These are phyloP conservation scores for Leptinotarsa lineolata DNA, from an alignment of 1,140 invertebrate genomes.

Conservation along the genomic window DNA sequence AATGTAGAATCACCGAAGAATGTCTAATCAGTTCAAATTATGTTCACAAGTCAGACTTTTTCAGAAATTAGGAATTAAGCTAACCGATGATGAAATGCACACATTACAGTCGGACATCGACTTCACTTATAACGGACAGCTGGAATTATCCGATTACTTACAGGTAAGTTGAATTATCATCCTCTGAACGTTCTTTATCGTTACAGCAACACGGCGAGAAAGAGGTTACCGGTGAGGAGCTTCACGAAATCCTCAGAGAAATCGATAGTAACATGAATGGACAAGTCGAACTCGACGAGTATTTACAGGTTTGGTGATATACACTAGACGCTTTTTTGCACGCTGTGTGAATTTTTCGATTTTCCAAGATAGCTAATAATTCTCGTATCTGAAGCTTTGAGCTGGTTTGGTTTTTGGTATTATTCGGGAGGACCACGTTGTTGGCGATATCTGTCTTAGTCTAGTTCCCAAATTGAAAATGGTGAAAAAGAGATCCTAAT, in stretches of 20 bases:
- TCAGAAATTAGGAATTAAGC: slow-evolving; percentile 63
- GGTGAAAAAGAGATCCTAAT: too few relatives aligned
- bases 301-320: slow-evolving; percentile 83
- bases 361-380: background rate
- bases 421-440: background rate
- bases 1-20: too few relatives aligned
- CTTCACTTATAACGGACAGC: slow-evolving; percentile 68
- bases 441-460: too few relatives aligned
- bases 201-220: slow-evolving; percentile 85
- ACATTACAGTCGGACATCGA: slow-evolving; percentile 70
- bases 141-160: slow-evolving; percentile 74
- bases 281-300: slow-evolving; percentile 98
- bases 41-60: background rate
- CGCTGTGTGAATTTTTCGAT: slow-evolving; percentile 2
- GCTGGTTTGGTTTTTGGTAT: background rate
- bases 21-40: too few relatives aligned
- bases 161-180: slow-evolving; percentile 64
- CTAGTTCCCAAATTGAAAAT: too few relatives aligned
- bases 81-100: slow-evolving; percentile 68
- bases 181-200: slow-evolving; percentile 48
- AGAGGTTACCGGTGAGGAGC: slow-evolving; percentile 89
- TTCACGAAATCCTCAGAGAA: slow-evolving; percentile 96
- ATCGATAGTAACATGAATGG: slow-evolving; percentile 99
- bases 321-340: background rate
- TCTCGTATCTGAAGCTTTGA: background rate